Percentiles rank a stretch among this genome's conserved stretches.
Evolutionary conservation across 2,888 invertebrate genomes (phyloP).

Genomic region (Pseudanteris insignis): DNA sequence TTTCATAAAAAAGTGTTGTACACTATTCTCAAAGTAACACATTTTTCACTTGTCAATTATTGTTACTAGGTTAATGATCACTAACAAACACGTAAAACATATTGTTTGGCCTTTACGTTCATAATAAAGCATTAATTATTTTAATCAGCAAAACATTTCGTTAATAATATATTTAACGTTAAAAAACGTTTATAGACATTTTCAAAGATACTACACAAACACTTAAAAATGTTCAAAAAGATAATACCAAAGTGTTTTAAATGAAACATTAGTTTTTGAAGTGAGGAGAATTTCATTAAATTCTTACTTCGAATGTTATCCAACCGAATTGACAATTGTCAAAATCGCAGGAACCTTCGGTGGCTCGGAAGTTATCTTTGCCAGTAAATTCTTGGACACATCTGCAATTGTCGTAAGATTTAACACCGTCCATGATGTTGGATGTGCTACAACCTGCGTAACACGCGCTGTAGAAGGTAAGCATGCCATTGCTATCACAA

Average conservation of each 20-base stretch:
- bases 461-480: conserved; percentile 78
- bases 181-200: too few species aligned
- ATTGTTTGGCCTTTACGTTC: too few species aligned
- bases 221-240: too few species aligned
- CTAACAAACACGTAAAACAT: too few species aligned
- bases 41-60: too few species aligned
- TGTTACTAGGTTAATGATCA: too few species aligned
- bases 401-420: conserved; percentile 68
- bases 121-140: too few species aligned
- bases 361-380: conserved; percentile 59
- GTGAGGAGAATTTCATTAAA: neutral
- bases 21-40: too few species aligned
- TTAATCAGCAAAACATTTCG: neutral
- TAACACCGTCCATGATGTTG: conserved; percentile 65
- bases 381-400: conserved; percentile 63
- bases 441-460: conserved; percentile 74
- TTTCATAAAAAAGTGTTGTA: too few species aligned
- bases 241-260: too few species aligned
- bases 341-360: conserved; percentile 70
- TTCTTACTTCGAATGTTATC: conserved; percentile 65
- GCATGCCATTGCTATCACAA: conserved; percentile 69
- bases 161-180: neutral
- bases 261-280: too few species aligned
- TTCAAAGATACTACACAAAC: too few species aligned
- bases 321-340: conserved; percentile 68